A percentile compares a stretch with the other conserved stretches of the same genome.
Evolutionary conservation across 2,113 vertebrate species (phyloP).

Genomic region (Oryzias woworae): DNA sequence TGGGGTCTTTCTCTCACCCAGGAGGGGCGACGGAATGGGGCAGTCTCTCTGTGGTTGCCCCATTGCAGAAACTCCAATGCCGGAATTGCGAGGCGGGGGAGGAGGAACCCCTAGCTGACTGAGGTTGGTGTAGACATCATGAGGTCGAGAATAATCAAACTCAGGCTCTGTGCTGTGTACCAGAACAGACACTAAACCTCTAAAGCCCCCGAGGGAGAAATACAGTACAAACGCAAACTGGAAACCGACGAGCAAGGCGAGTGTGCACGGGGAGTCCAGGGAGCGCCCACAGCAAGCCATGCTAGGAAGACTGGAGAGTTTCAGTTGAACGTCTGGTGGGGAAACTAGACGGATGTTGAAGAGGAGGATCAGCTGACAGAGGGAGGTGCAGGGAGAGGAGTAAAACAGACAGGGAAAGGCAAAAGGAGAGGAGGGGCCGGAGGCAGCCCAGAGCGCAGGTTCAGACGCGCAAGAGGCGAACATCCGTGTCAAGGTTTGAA

Average conservation of each 20-base stretch:
- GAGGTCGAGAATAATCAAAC: conserved; percentile 90
- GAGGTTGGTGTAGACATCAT: conserved; percentile 93
- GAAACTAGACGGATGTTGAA: conserved; percentile 9
- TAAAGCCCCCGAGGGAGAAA: conserved; percentile 91
- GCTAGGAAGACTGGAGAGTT: conserved; percentile 17
- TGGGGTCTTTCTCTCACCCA: conserved; percentile 78
- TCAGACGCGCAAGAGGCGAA: conserved; percentile 33
- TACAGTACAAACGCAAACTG: conserved; percentile 96
- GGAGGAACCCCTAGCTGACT: conserved; percentile 77
- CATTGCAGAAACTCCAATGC: conserved; percentile 65
- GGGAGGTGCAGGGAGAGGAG: conserved; percentile 9
- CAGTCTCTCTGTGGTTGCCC: conserved; percentile 78
- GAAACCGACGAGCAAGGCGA: conserved; percentile 90
- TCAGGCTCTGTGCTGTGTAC: conserved; percentile 81
- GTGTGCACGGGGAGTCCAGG: conserved; percentile 85
- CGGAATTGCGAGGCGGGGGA: conserved; percentile 60
- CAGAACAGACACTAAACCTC: conserved; percentile 86
- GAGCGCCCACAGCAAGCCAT: conserved; percentile 77
- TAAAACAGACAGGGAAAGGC: conserved; percentile 29
- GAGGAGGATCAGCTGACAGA: conserved; percentile 11
- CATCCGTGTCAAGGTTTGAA: conserved; percentile 50
- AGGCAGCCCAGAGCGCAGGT: conserved; percentile 13
- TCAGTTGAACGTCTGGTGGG: background rate
- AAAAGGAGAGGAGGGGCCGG: conserved; percentile 47
- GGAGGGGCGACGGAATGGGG: conserved; percentile 83